phyloP scores from a whole-genome alignment of 2,113 vertebrate species.

The Notarius lentiginosus region DNA sequence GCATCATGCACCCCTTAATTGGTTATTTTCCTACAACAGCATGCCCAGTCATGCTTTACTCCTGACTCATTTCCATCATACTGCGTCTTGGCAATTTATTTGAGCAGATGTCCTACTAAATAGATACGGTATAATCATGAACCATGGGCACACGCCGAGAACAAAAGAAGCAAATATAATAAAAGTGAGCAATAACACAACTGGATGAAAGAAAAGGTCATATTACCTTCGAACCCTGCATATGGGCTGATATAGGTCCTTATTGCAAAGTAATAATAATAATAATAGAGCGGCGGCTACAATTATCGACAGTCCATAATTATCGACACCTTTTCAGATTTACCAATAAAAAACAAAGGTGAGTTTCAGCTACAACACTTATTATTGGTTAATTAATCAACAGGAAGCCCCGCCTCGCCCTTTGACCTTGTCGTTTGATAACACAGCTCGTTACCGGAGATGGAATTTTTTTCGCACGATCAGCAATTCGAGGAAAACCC shows the following conservation, averaged over 20 bases:
- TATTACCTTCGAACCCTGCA: not conserved
- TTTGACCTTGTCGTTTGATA: too few species aligned
- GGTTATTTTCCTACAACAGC: not conserved
- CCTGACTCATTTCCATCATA: not conserved
- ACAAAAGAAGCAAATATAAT: not conserved
- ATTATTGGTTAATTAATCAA: too few species aligned
- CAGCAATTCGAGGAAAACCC: too few species aligned
- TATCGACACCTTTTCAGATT: too few species aligned
- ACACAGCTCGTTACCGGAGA: too few species aligned
- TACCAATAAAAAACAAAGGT: too few species aligned
- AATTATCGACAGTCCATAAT: too few species aligned
- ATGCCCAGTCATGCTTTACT: not conserved
- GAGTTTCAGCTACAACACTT: too few species aligned
- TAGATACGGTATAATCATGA: not conserved
- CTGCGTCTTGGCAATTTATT: not conserved
- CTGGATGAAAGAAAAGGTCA: not conserved
- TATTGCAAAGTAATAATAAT: too few species aligned
- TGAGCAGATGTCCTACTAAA: not conserved
- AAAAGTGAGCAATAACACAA: not conserved
- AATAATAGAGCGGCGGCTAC: too few species aligned
- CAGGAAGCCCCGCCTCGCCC: too few species aligned
- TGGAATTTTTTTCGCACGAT: too few species aligned
- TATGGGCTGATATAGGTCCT: not conserved
- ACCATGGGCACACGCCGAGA: not conserved
- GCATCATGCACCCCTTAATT: not conserved